Evolutionary conservation across 2,888 invertebrate species (phyloP), one percentile per base, ranked within the genome.

Genomic region (Yponomeuta plumbellus): DNA sequence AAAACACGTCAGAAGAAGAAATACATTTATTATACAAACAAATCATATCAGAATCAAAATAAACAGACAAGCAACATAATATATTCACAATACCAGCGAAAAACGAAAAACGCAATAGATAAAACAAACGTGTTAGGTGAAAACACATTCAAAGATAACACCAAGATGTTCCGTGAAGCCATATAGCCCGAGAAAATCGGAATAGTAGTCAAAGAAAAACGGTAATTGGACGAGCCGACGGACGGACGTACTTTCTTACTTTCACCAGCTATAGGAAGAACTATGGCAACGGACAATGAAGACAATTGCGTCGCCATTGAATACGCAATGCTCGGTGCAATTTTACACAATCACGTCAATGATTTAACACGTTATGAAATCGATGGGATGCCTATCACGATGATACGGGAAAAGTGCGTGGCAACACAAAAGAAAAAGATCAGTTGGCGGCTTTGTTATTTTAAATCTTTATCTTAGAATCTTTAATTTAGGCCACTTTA

Each of bases 151-250:
- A 17, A 61, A 17, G 1, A 61, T 61, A 34, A 61, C 39, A n/a
- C n/a, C n/a, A 26, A 34, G 34, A 61, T 44, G 40, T 58, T 39
- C 34, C 59, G 65, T 65, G 59, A 65, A 65, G 65, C 21, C 52
- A 40, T 59, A 65, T 65, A 13, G 58, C 59, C 61, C 64, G 62
- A 66, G 68, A 62, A 68, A 68, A 68, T 68, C 59, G 67, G 65
- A 68, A 71, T 66, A 65, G 70, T 72, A 72, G 71, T 71, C 71
- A 74, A 76, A 78, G 80, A 80, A 80, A 80, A 78, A 77, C 72
- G n/a, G 72, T 80, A 81, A 84, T 81, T 84, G 80, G 75, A 76
- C 74, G 78, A 75, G 72, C 44, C 72, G 74, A 77, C 75, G 72
- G 13, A 52, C 44, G 72, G 74, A 77, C 75, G 72, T 64, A 70